A percentile compares a stretch with the other conserved stretches of the same genome.
phyloP scores from a whole-genome alignment of 1,140 invertebrate genomes.

The Drosophila gunungcola region DNA sequence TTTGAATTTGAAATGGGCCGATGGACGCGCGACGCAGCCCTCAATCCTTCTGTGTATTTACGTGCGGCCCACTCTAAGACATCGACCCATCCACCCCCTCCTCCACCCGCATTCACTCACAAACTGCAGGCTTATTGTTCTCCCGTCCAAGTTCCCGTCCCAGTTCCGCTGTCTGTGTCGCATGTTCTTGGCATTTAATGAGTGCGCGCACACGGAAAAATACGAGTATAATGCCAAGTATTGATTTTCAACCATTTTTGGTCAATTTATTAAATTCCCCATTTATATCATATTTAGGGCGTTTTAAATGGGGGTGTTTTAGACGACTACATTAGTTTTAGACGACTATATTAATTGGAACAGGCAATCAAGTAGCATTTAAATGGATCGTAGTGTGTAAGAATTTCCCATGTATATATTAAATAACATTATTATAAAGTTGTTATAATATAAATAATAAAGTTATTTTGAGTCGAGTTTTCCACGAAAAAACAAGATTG shows the following conservation, averaged over 20 bases:
- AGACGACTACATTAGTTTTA: background rate
- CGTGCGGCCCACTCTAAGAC: conserved; percentile 19
- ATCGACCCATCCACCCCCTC: conserved; percentile 11
- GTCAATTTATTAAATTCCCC: conserved; percentile 7
- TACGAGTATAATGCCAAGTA: background rate
- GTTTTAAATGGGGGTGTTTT: background rate
- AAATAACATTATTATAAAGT: no score
- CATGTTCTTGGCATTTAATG: conserved; percentile 77
- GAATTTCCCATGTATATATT: no score
- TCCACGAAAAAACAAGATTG: no score
- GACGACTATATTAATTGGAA: background rate
- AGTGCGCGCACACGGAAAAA: conserved; percentile 39
- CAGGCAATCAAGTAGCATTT: no score
- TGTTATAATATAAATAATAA: no score
- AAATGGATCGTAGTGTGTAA: background rate
- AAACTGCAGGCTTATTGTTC: conserved; percentile 52
- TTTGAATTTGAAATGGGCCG: conserved; percentile 73
- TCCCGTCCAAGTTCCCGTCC: conserved; percentile 18
- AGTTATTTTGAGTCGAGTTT: no score
- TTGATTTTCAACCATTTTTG: conserved; percentile 19
- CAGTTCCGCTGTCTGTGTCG: conserved; percentile 35
- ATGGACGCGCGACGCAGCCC: conserved; percentile 35
- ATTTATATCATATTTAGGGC: background rate
- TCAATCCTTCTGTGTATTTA: background rate
- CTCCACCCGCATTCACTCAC: conserved; percentile 2